These are phyloP conservation scores for Diogma glabrata DNA, from an alignment of 2,888 invertebrate species.

Conservation along the genomic window DNA sequence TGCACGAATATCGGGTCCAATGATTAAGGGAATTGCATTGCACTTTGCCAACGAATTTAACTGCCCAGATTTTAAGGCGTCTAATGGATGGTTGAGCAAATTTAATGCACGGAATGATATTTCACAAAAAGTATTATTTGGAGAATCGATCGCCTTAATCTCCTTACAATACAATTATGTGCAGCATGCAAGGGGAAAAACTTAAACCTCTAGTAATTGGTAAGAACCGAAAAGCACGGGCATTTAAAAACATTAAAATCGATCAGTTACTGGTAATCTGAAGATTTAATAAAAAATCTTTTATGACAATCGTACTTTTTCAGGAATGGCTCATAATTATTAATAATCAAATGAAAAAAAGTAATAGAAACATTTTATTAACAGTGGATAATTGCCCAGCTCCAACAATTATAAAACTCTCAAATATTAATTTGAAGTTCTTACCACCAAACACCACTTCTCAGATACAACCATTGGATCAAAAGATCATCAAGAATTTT, in stretches of 20 bases:
- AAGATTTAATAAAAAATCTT: neutral
- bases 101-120: neutral
- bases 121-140: constrained; percentile 2
- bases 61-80: too few relatives aligned
- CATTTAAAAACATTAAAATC: neutral
- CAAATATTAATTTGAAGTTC: neutral
- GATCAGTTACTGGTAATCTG: neutral
- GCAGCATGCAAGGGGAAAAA: neutral
- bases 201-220: neutral
- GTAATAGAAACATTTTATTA: neutral
- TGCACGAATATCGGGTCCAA: neutral
- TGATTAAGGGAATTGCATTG: neutral
- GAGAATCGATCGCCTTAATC: neutral
- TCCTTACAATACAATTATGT: neutral
- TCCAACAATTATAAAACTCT: neutral
- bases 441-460: neutral
- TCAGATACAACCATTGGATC: neutral
- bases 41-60: neutral
- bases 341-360: neutral
- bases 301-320: neutral
- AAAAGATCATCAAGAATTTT: neutral
- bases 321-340: neutral
- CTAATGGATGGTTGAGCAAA: neutral
- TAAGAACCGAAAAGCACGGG: neutral
- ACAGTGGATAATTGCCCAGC: neutral